These are phyloP conservation scores for Ciconia boyciana DNA, from an alignment of 2,113 vertebrate genomes.

Conservation along the genomic window DNA sequence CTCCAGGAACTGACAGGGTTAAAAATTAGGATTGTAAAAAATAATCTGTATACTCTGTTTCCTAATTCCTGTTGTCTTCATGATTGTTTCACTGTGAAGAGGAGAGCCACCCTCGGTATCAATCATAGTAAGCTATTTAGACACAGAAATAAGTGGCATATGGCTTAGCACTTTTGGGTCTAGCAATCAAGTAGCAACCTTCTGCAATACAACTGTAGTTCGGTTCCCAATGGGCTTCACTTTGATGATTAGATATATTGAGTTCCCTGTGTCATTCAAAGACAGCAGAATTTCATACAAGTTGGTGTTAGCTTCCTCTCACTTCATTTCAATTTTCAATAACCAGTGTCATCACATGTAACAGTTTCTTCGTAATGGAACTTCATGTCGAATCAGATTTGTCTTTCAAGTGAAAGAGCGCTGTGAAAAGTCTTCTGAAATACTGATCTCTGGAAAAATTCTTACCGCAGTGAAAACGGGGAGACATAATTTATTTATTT, in stretches of 20 bases:
- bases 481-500: constrained; percentile 5
- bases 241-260: constrained; percentile 74
- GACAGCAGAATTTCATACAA: constrained; percentile 64
- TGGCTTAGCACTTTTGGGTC: constrained; percentile 66
- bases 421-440: constrained; percentile 55
- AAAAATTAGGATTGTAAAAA: constrained; percentile 18
- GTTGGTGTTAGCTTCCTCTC: constrained; percentile 66
- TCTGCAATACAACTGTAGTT: constrained; percentile 44
- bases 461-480: neutral
- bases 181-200: constrained; percentile 65
- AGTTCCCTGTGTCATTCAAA: constrained; percentile 72
- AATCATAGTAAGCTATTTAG: constrained; percentile 62
- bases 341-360: constrained; percentile 70
- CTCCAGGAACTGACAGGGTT: neutral
- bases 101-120: constrained; percentile 9
- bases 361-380: constrained; percentile 70
- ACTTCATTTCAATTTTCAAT: constrained; percentile 80
- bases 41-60: neutral
- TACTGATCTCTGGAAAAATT: constrained; percentile 32
- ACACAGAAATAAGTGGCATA: constrained; percentile 60
- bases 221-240: constrained; percentile 64
- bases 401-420: constrained; percentile 55
- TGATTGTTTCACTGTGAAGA: constrained; percentile 39
- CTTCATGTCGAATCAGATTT: constrained; percentile 66
- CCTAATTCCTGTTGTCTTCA: constrained; percentile 41